Percentiles rank a stretch among this genome's conserved stretches.
Conservation (phyloP, 1,140 invertebrate genomes). For the Pogonus chalceus region DNA sequence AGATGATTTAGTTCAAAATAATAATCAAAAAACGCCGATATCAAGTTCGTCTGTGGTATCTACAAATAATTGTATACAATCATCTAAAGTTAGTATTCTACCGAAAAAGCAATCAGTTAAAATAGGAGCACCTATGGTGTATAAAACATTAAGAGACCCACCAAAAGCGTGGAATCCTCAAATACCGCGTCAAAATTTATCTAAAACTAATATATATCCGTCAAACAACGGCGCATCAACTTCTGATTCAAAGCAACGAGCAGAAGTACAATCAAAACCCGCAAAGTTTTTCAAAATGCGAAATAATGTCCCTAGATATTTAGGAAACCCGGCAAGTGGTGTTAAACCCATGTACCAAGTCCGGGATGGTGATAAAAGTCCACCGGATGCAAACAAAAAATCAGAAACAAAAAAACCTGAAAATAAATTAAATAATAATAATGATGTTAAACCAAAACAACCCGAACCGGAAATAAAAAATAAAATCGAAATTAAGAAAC, state of each 20-base stretch:
- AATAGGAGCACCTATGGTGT: constrained; percentile 32
- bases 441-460: constrained; percentile 28
- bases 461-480: constrained; percentile 14
- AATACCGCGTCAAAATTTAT: constrained; percentile 38
- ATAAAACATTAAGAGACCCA: constrained; percentile 46
- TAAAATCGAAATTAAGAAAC: constrained; percentile 20
- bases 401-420: constrained; percentile 1
- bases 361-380: constrained; percentile 17
- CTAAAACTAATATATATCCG: constrained; percentile 5
- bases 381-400: constrained; percentile 25
- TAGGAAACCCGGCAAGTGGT: constrained; percentile 50
- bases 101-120: neutral
- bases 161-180: constrained; percentile 50
- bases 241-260: constrained; percentile 14
- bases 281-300: constrained; percentile 49
- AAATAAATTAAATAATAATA: constrained; percentile 10
- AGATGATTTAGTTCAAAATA: neutral
- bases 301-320: constrained; percentile 44
- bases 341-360: constrained; percentile 50
- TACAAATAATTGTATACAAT: constrained; percentile 4
- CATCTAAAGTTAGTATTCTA: constrained; percentile 11
- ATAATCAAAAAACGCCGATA: neutral
- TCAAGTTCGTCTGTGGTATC: constrained; percentile 11
- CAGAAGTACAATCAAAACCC: constrained; percentile 30
- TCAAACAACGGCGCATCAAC: constrained; percentile 9